A percentile compares a stretch with the other conserved stretches of the same genome.
phyloP scores from a whole-genome alignment of 2,113 vertebrate species.

The Hemiprocne comata region DNA sequence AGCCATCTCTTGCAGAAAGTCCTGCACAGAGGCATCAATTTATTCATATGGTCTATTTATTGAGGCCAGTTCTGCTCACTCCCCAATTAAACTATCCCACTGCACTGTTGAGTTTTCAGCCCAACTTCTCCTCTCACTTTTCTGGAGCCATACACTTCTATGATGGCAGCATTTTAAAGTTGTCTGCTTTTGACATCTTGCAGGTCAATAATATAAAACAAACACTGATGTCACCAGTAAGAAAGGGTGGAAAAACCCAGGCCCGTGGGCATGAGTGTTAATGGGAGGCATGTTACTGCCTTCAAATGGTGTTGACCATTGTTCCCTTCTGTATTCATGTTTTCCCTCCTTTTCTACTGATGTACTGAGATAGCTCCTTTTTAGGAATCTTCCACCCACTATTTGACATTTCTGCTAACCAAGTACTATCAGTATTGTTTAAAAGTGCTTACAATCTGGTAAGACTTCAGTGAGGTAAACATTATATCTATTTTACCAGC shows the following conservation, averaged over 20 bases:
- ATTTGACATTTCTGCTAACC: background rate
- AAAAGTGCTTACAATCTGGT: background rate
- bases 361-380: background rate
- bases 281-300: background rate
- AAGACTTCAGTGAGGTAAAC: background rate
- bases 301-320: background rate
- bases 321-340: background rate
- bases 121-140: background rate
- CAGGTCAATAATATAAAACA: background rate
- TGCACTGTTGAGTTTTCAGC: background rate
- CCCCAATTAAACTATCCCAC: background rate
- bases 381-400: background rate
- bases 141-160: background rate
- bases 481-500: background rate
- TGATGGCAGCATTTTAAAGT: background rate
- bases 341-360: background rate
- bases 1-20: background rate
- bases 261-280: accelerated
- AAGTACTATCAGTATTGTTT: background rate
- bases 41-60: background rate
- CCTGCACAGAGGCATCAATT: background rate
- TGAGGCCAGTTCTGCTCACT: background rate
- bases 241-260: background rate
- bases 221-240: background rate
- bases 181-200: background rate